Evolutionary conservation across 2,888 invertebrate species (phyloP).

Genomic region (Machimus rusticus): DNA sequence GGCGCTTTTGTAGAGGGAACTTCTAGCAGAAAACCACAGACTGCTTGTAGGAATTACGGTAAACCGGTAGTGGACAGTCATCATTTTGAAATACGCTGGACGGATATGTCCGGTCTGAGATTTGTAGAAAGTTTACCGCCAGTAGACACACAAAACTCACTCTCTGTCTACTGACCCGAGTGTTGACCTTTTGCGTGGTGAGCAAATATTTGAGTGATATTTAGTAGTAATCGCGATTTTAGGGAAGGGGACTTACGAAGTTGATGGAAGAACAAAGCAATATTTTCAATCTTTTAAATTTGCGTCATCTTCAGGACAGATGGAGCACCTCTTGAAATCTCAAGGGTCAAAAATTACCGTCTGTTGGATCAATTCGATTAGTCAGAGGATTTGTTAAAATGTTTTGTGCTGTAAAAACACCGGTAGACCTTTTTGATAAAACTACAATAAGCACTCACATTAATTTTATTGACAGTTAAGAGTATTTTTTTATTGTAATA

Average conservation of each 20-base stretch:
- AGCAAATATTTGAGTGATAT: neutral
- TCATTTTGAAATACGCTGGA: neutral
- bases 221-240: neutral
- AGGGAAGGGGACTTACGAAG: neutral
- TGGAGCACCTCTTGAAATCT: neutral
- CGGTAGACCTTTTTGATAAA: neutral
- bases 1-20: neutral
- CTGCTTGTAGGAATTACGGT: neutral
- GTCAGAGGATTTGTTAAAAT: neutral
- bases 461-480: neutral
- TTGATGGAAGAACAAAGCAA: neutral
- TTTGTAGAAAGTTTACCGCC: neutral
- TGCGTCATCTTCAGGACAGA: neutral
- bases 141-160: neutral
- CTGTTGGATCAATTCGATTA: neutral
- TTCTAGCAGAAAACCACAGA: neutral
- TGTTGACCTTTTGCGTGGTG: neutral
- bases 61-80: neutral
- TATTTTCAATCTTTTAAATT: neutral
- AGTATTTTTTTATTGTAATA: neutral
- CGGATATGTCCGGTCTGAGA: neutral
- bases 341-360: neutral
- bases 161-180: neutral
- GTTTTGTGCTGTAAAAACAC: neutral
- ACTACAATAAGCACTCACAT: neutral